Evolutionary conservation across 2,797 vertebrate genomes (phyloP).

Genomic region (Lates japonicus): DNA sequence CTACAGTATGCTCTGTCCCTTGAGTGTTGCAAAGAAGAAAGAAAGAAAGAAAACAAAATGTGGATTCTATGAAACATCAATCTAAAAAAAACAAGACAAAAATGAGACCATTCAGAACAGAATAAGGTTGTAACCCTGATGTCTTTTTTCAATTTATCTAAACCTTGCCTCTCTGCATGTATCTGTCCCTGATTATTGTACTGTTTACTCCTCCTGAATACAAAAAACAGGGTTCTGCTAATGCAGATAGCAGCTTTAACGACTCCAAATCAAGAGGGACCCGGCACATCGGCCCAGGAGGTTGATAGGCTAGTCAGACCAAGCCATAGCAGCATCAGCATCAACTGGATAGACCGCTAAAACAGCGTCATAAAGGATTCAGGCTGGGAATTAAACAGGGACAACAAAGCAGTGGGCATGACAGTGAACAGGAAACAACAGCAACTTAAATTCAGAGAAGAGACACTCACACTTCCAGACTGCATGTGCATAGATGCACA

Average conservation of each 20-base stretch:
- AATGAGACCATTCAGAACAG: slow-evolving; percentile 19
- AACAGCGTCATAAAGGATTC: slow-evolving; percentile 50
- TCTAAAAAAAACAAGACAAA: slow-evolving; percentile 27
- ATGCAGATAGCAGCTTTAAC: slow-evolving; percentile 56
- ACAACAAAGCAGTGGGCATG: slow-evolving; percentile 27
- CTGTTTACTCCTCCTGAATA: slow-evolving; percentile 56
- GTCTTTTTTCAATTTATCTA: slow-evolving; percentile 17
- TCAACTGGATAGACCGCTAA: slow-evolving; percentile 59
- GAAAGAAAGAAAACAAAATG: not conserved
- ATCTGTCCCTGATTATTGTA: slow-evolving; percentile 42
- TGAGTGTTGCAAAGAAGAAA: not conserved
- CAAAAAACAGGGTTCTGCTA: slow-evolving; percentile 48
- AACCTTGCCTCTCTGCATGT: slow-evolving; percentile 15
- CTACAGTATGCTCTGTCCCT: not conserved
- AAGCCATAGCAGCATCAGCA: slow-evolving; percentile 60
- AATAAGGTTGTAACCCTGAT: slow-evolving; percentile 24
- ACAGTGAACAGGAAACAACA: slow-evolving; percentile 27
- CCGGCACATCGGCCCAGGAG: slow-evolving; percentile 36
- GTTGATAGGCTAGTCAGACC: slow-evolving; percentile 63
- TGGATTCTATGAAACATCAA: slow-evolving; percentile 23
- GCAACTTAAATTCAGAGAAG: not conserved
- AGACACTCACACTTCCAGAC: slow-evolving; percentile 7
- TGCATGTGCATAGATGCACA: not conserved
- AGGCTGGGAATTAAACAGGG: slow-evolving; percentile 43
- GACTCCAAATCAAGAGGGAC: slow-evolving; percentile 61